phyloP scores from a whole-genome alignment of 2,888 invertebrate species.

The Electrophaes corylata region DNA sequence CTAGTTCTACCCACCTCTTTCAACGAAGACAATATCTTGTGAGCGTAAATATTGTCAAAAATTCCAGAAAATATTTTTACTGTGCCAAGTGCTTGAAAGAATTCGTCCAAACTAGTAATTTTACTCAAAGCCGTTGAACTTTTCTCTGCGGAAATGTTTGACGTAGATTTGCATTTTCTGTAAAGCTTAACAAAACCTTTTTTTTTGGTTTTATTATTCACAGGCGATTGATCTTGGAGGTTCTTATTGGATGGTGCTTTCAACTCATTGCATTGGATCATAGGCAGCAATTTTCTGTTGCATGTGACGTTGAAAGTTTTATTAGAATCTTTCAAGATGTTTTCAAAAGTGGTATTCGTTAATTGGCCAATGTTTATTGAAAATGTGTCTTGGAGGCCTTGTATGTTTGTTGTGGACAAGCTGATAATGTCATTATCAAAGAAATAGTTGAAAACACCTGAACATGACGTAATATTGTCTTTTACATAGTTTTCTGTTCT shows the following conservation, averaged over 20 bases:
- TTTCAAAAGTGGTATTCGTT: not conserved
- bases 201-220: constrained; percentile 35
- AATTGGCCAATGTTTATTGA: constrained; percentile 21
- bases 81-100: constrained; percentile 64
- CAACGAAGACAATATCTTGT: constrained; percentile 60
- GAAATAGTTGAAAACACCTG: constrained; percentile 8
- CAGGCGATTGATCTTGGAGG: not conserved
- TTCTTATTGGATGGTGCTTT: constrained; percentile 1
- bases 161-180: constrained; percentile 66
- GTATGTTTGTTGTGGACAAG: constrained; percentile 17
- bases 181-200: constrained; percentile 55
- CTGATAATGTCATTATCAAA: constrained; percentile 22
- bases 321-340: not conserved
- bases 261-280: constrained; percentile 8
- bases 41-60: constrained; percentile 55
- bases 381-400: constrained; percentile 16
- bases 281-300: constrained; percentile 22
- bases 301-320: not conserved
- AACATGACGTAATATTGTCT: constrained; percentile 1
- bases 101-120: constrained; percentile 68
- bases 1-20: constrained; percentile 50
- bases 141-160: constrained; percentile 51
- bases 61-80: constrained; percentile 55
- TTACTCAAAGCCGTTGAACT: constrained; percentile 52
- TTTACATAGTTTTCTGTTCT: constrained; percentile 26